Base-by-base conservation (phyloP, 2,888 invertebrate species). In the Eugnorisma glareosa region DNA sequence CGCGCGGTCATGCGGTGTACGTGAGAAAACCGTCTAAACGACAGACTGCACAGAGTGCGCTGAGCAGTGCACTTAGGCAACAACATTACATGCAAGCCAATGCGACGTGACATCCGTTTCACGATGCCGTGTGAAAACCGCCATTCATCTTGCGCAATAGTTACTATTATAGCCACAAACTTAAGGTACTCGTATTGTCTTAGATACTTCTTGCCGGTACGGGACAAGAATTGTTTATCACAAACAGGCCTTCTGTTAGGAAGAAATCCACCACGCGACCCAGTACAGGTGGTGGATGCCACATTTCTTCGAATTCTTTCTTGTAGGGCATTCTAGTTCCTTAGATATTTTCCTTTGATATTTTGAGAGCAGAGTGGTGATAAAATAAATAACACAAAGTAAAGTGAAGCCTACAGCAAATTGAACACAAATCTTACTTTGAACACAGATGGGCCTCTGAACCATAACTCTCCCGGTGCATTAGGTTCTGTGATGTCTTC, bases 391-490 rank as follows among this genome's bases (percentile, higher is more conserved):
- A 45, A 45, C 45, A 21, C 48, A 21, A 48, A 48, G 11, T n/a
- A 13, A 54, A n/a, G 3, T 54, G 11, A 54, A 54, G n/a, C 4
- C 11, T 24, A 51, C 51, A 11, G n/a, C 54, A n/a, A 54, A 54
- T 54, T 24, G 35, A 37, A 37, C 24, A 37, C 5, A 48, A 37
- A 61, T 37, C 63, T 70, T 89, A 94, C 94, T 90, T 93, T 92
- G 68, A 92, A 93, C 28, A 93, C 78, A 21, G 81, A 51, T 5
- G 93, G 93, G 7, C 94, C 92, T 89, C 93, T 95, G 0, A 96
- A 2, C 91, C 96, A 94, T 1, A 97, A 85, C 86, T 97, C 97
- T 15, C 97, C 97, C 8, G 89, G 81, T 67, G 91, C 86, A 67
- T 95, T 92, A 0, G 95, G 92, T 73, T 95, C 95, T 11, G 90